Base-by-base conservation (phyloP, 2,113 vertebrate species). In the Epinephelus moara region DNA sequence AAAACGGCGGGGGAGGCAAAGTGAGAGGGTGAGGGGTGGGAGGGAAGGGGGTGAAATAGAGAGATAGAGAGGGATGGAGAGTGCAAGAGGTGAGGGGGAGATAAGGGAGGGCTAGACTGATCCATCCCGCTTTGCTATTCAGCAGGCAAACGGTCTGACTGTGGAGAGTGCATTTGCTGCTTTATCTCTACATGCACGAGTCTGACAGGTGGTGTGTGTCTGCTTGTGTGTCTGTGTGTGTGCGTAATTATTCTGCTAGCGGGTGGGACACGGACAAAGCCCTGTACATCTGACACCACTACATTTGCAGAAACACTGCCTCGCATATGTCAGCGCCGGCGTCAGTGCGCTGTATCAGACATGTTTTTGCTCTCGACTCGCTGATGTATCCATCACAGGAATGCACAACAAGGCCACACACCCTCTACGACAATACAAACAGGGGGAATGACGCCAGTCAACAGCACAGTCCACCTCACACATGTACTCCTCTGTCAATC, bases 11-110 rank as follows among this genome's bases (percentile, higher is more conserved):
- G 75, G 53, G 52, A 55, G 63, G 33, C 23, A 25, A 61, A 70
- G 76, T 55, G 47, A 72, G 33, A n/a, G 61, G 30, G 61, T 25
- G 76, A 45, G 19, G 59, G 6, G 69, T 52, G 21, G 56, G 56
- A 70, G 37, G 21, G 17, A 64, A 19, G 10, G 56, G 23, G 63
- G 18, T 56, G 60, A 30, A 61, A 67, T 47, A 30, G 27, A 82
- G 75, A 70, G 78, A 80, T n/a, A 62, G 80, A 81, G 64, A 18
- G 42, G 81, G 66, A 89, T 73, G 70, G 74, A 62, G 84, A 81
- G 89, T 74, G 85, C 80, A 87, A 80, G 78, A 92, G 91, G 90
- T 88, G 86, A 85, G 61, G 30, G 33, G 25, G 80, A 85, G 84
- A 91, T 88, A 81, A 85, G 68, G 78, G 70, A 81, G 77, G 78